phyloP scores from a whole-genome alignment of 2,113 vertebrate species.

The Himantopus leucocephalus region DNA sequence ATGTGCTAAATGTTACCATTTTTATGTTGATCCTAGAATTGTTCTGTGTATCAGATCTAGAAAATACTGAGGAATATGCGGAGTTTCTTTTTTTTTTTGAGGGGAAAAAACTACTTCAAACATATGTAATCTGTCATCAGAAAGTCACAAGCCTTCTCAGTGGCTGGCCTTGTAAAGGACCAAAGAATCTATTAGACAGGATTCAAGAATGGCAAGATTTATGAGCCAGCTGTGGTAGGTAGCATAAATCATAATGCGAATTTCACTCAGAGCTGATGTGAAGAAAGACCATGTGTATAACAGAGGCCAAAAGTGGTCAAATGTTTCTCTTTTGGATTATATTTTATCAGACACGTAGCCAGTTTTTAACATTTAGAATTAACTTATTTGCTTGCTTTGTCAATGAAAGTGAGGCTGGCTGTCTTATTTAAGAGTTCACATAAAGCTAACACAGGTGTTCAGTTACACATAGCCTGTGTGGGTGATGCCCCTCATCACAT shows the following conservation, averaged over 20 bases:
- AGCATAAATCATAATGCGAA: background rate
- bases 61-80: background rate
- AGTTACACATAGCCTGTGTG: background rate
- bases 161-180: background rate
- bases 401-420: background rate
- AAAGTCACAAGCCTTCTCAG: background rate
- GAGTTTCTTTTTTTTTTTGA: background rate
- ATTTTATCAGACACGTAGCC: background rate
- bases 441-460: background rate
- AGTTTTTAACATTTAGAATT: background rate
- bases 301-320: background rate
- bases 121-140: accelerated
- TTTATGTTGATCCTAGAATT: background rate
- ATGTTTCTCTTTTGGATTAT: background rate
- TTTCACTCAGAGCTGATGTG: background rate
- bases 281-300: background rate
- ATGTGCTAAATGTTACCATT: background rate
- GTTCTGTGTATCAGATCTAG: background rate
- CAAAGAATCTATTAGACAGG: background rate
- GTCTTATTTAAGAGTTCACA: background rate
- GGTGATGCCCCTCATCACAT: background rate
- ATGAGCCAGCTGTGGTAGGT: background rate
- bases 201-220: background rate
- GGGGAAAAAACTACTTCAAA: background rate
- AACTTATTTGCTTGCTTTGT: background rate